These are phyloP conservation scores for Dasysyrphus tricinctus DNA, from an alignment of 2,888 invertebrate species.

Conservation along the genomic window DNA sequence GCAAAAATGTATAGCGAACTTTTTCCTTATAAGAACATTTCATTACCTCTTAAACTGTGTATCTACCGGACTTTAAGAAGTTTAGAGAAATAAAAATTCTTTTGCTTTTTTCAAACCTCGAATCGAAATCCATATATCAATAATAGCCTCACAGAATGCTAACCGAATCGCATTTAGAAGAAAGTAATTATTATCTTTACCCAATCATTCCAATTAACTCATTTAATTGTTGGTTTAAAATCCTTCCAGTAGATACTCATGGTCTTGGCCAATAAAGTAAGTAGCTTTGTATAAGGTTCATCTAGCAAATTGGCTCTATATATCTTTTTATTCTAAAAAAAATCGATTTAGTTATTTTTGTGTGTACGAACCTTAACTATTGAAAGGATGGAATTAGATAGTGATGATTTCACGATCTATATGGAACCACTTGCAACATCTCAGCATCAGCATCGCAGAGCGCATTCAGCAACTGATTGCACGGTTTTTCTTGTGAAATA, in stretches of 20 bases:
- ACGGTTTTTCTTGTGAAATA: conserved; percentile 68
- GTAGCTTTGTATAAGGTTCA: neutral
- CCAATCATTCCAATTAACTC: conserved; percentile 16
- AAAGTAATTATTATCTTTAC: neutral
- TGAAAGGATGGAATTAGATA: conserved; percentile 67
- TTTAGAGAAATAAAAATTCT: no score
- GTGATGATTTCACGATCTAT: conserved; percentile 75
- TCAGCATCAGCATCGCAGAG: no score
- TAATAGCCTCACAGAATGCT: neutral
- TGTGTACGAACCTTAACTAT: conserved; percentile 18
- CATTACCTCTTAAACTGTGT: no score
- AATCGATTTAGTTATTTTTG: conserved; percentile 26
- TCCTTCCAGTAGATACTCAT: neutral
- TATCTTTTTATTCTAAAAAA: conserved; percentile 16
- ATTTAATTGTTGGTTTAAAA: conserved; percentile 3
- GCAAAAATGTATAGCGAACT: no score
- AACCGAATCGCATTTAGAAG: neutral
- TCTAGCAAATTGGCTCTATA: conserved; percentile 4
- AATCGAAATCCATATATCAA: neutral
- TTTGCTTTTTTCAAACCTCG: neutral
- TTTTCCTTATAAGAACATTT: no score
- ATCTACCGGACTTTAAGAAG: no score
- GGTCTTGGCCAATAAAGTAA: neutral
- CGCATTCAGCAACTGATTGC: conserved; percentile 60
- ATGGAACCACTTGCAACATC: conserved; percentile 65